Evolutionary conservation across 1,140 invertebrate genomes (phyloP), one percentile per base, ranked within the genome.

Genomic region (Acromyrmex charruanus): DNA sequence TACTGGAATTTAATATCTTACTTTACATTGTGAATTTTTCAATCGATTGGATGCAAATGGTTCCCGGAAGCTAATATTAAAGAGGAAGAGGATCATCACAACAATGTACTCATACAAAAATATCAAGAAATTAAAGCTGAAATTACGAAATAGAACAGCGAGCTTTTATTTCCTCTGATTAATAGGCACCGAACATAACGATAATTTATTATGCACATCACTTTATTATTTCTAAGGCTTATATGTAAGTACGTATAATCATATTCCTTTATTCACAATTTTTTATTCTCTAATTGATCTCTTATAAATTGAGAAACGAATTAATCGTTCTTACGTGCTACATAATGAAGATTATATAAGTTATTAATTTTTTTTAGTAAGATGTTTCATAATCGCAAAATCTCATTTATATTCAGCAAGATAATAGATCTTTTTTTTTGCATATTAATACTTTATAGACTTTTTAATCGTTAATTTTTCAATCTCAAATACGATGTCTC

Each of bases 101-200:
- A 80, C 89, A 91, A 89, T 91, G 87, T 91, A 91, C 72, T 90
- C 89, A 53, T 80, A 84, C 55, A 18, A 86, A 90, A 90, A 81
- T 81, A 88, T 85, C 77, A 85, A 77, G 80, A 85, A 91, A 91
- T 90, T 90, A 91, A 90, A 89, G 51, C 74, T 89, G 65, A 89
- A 86, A 86, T 91, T 86, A 59, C 35, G 49, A 89, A 89, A 90
- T 35, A 87, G 28, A 61, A 84, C 9, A n/a, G 2, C 9, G 14
- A 74, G 3, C 5, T 21, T 58, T 63, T 84, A 74, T 75, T 75
- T 35, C 69, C 21, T 68, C n/a, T 61, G 14, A 77, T 77, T 69
- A 51, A 63, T 14, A 3, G 58, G 14, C 4, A 53, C 18, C 12
- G 4, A 16, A 49, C 1, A 0, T 28, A 10, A 39, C 5, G 6